These are phyloP conservation scores for Heliconius nattereri DNA, from an alignment of 1,140 invertebrate genomes.

Conservation along the genomic window DNA sequence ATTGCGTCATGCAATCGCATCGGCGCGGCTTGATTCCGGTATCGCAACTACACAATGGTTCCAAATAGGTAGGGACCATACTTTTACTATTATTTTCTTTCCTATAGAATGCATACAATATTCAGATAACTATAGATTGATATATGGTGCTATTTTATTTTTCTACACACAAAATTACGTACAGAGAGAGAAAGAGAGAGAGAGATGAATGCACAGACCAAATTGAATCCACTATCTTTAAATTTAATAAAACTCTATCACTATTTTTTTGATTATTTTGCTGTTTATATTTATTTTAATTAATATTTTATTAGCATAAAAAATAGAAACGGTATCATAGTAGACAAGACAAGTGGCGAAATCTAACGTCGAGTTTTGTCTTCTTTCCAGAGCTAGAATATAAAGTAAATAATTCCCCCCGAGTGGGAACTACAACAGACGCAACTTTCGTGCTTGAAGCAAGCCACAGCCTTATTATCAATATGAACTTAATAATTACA, in stretches of 20 bases:
- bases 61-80: constrained; percentile 40
- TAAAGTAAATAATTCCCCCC: background rate
- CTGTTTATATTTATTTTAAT: no score
- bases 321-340: no score
- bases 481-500: background rate
- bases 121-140: background rate
- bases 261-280: no score
- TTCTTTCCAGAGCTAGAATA: no score
- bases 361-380: no score
- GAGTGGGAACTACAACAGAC: background rate
- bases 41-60: constrained; percentile 55
- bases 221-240: no score
- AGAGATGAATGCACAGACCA: no score
- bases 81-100: background rate
- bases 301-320: no score
- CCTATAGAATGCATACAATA: background rate
- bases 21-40: constrained; percentile 77
- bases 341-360: no score
- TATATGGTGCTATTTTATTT: background rate
- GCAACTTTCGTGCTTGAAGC: background rate
- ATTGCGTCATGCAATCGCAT: constrained; percentile 85
- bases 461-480: background rate
- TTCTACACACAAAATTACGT: no score
- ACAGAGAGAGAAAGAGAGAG: no score
- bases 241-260: no score